Evolutionary conservation across 2,888 invertebrate species (phyloP), one percentile per base, ranked within the genome.

Genomic region (Lycaena phlaeas): DNA sequence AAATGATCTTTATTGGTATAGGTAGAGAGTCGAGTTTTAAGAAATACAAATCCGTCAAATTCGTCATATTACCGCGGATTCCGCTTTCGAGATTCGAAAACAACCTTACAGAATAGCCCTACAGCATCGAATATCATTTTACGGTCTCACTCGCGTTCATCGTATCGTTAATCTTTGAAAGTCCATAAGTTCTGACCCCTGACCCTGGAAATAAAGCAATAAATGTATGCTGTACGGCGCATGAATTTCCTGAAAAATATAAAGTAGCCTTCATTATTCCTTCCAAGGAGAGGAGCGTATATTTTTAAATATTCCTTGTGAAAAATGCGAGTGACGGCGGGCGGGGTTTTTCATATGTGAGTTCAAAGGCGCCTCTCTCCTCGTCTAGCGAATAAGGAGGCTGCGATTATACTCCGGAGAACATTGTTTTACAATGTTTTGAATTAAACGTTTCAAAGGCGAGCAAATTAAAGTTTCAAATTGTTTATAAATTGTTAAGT

Each of bases 251-350:
- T 64, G 64, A 56, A 73, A 71, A 66, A 73, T 71, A 73, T 67
- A 63, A 68, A 66, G 68, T 68, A 66, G 70, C 73, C 70, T 67
- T 72, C 71, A 70, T 75, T 74, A 71, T n/a, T n/a, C n/a, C 69
- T 67, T 75, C 65, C 69, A 65, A 49, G 57, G 51, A 46, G 38
- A 31, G 55, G 57, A 50, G 41, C 48, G 50, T 53, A 59, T 64
- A 63, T 66, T 69, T 70, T 68, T 68, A 64, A 69, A 69, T 68
- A 68, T 69, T 68, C 59, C 48, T 53, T 51, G 58, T 47, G 57
- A 64, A 65, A 70, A 67, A 64, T 63, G 53, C 52, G 57, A 43
- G 50, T 55, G 18, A 17, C 11, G 31, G 34, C 7, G 34, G 3
- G 22, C 6, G 22, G 22, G 22, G 22, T 12, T 34, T 34, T 34